These are phyloP conservation scores for Pemphredon lugubris DNA, from an alignment of 2,888 invertebrate genomes.

Conservation along the genomic window DNA sequence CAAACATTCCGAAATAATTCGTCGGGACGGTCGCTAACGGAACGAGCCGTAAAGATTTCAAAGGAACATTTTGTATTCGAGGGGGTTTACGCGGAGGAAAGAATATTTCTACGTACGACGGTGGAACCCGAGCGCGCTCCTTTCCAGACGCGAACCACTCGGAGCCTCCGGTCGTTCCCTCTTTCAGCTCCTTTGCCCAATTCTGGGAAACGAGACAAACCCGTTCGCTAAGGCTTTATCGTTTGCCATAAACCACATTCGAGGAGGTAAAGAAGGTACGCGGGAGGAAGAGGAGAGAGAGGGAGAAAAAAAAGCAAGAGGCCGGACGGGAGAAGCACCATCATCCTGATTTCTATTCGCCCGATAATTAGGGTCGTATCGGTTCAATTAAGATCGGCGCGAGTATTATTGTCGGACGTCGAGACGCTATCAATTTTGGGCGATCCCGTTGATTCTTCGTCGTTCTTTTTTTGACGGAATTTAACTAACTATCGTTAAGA, in stretches of 20 bases:
- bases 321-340: too few relatives aligned
- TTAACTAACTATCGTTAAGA: too few relatives aligned
- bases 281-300: neutral
- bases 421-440: too few relatives aligned
- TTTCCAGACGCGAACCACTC: neutral
- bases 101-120: neutral
- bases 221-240: conserved; percentile 25
- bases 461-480: too few relatives aligned
- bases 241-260: conserved; percentile 11
- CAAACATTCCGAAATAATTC: too few relatives aligned
- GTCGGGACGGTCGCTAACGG: too few relatives aligned
- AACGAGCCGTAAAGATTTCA: neutral
- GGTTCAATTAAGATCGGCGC: too few relatives aligned
- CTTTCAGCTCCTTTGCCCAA: conserved; percentile 28
- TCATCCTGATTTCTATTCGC: neutral
- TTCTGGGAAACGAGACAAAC: conserved; percentile 32
- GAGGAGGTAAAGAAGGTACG: conserved; percentile 1
- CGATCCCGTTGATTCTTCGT: too few relatives aligned
- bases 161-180: conserved; percentile 6
- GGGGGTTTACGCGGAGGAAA: neutral
- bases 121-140: conserved; percentile 2
- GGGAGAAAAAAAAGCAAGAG: too few relatives aligned
- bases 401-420: too few relatives aligned
- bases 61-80: neutral
- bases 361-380: conserved; percentile 4